phyloP scores from a whole-genome alignment of 1,140 invertebrate species.

The Drosophila lacertosa region DNA sequence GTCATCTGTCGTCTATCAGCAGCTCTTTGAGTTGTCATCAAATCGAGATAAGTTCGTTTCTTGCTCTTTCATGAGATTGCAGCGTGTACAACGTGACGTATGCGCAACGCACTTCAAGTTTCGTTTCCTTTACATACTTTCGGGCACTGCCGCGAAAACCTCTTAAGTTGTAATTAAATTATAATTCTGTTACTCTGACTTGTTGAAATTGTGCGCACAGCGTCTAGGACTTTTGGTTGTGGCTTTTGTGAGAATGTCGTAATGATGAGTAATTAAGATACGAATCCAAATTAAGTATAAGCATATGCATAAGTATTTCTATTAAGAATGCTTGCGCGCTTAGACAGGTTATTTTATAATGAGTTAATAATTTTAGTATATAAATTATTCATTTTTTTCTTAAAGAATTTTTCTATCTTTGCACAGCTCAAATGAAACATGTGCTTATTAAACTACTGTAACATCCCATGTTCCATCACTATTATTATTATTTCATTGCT shows the following conservation, averaged over 20 bases:
- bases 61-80: conserved; percentile 1
- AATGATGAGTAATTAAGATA: too few species aligned
- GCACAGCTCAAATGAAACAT: too few species aligned
- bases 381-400: too few species aligned
- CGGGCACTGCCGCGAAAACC: not conserved
- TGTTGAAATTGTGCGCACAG: not conserved
- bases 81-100: conserved; percentile 14
- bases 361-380: too few species aligned
- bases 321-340: too few species aligned
- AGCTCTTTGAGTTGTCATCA: conserved; percentile 20
- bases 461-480: not conserved
- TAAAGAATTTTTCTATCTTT: too few species aligned
- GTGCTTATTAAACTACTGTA: not conserved
- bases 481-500: not conserved
- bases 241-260: too few species aligned
- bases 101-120: conserved; percentile 7
- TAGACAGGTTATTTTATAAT: too few species aligned
- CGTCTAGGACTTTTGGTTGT: too few species aligned
- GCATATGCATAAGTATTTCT: too few species aligned
- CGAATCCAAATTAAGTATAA: too few species aligned
- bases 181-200: not conserved
- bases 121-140: conserved; percentile 10
- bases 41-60: conserved; percentile 11
- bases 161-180: not conserved
- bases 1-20: conserved; percentile 12